phyloP scores from a whole-genome alignment of 2,888 invertebrate species.

The Campoplex capitator region DNA sequence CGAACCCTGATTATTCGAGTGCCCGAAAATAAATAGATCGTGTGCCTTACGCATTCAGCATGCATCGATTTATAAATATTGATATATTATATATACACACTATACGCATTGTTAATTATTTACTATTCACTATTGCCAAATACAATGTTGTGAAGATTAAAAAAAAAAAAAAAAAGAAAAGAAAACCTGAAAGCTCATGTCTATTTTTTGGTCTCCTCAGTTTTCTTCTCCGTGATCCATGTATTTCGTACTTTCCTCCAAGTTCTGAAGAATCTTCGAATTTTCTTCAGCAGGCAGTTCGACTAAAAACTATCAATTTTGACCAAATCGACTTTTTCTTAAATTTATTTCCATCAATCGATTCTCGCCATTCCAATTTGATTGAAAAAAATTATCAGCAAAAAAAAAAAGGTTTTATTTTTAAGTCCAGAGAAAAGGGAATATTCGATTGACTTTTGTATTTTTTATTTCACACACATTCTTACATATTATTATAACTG shows the following conservation, averaged over 20 bases:
- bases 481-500: neutral
- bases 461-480: neutral
- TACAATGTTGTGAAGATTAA: slow-evolving; percentile 54
- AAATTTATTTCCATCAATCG: too few relatives aligned
- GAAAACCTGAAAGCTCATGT: neutral
- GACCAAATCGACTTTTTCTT: too few relatives aligned
- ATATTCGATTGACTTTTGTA: neutral
- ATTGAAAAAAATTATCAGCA: too few relatives aligned
- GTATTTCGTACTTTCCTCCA: neutral
- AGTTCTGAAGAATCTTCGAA: neutral
- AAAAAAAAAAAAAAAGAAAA: neutral
- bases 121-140: slow-evolving; percentile 68
- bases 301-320: too few relatives aligned
- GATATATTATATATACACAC: slow-evolving; percentile 49
- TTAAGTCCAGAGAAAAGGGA: neutral
- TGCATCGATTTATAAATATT: slow-evolving; percentile 54
- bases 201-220: neutral
- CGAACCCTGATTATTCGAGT: neutral
- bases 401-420: too few relatives aligned
- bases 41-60: slow-evolving; percentile 59
- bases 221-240: neutral
- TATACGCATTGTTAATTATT: slow-evolving; percentile 67
- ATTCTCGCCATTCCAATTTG: too few relatives aligned
- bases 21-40: slow-evolving; percentile 27
- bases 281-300: neutral